phyloP scores from a whole-genome alignment of 2,113 vertebrate species.

The Nesogale talazaci region DNA sequence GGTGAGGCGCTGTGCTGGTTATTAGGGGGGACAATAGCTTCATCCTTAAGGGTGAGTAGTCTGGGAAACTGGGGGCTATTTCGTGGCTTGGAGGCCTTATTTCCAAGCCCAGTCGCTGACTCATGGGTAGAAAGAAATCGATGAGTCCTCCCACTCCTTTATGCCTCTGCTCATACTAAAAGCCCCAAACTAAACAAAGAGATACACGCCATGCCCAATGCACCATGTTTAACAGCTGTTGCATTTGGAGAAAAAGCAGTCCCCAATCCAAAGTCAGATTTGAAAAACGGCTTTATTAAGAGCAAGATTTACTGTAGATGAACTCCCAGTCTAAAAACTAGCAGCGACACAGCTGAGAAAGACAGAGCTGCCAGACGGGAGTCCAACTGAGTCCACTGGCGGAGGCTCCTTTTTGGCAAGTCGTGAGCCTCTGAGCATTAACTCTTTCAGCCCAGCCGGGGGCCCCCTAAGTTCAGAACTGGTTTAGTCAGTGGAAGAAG shows the following conservation, averaged over 20 bases:
- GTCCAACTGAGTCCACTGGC: constrained; percentile 45
- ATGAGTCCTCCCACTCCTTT: constrained; percentile 32
- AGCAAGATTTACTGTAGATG: constrained; percentile 65
- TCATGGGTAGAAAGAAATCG: background rate
- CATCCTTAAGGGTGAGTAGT: background rate
- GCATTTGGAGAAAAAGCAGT: constrained; percentile 72
- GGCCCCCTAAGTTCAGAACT: background rate
- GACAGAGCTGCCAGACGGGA: constrained; percentile 53
- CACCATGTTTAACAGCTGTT: constrained; percentile 76
- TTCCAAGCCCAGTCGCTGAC: constrained; percentile 21
- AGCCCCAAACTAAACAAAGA: constrained; percentile 76
- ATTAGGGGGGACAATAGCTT: constrained; percentile 58
- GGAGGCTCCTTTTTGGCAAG: constrained; percentile 51
- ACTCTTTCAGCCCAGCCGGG: background rate
- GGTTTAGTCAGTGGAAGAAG: background rate
- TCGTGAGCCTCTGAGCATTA: background rate
- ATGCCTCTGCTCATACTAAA: constrained; percentile 58
- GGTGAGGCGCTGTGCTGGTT: background rate
- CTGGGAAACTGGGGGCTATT: background rate
- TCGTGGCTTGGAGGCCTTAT: background rate
- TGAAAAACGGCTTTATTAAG: constrained; percentile 79
- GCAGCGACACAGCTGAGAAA: constrained; percentile 60
- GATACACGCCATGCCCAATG: constrained; percentile 59
- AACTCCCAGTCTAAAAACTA: constrained; percentile 52
- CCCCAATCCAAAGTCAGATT: constrained; percentile 77